Base-by-base conservation (phyloP, 2,797 vertebrate species). In the Leuciscus waleckii region DNA sequence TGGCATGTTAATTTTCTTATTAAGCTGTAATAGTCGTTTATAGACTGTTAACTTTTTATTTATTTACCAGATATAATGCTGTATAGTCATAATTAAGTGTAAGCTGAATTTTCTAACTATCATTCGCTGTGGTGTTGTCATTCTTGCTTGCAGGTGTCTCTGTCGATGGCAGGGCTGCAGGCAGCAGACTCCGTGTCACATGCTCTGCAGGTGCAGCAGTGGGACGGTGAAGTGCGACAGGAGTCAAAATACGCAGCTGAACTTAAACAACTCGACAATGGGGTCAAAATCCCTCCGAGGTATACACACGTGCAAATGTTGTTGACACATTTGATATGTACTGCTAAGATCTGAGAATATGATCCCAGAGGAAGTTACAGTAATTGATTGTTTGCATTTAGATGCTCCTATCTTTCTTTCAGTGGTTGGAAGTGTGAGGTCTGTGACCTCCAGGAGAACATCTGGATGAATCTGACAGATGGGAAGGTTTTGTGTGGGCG, bases 401-500 rank as follows among this genome's bases (percentile, higher is more conserved):
- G 17, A 37, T 54, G 21, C 7, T 23, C 35, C 8, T 26, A 2
- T 61, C 51, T 71, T 71, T 76, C 17, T 17, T 73, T 5, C 35
- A 99, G 98, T 81, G 98, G 98, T 87, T 99, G 98, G 98, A 97
- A 95, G 85, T 99, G 98, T 90, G 97, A 97, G 90, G 97, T 98
- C 86, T 99, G 98, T 83, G 97, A 98, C 92, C 97, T 99, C 91
- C 96, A 96, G 88, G 98, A 99, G 92, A 99, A 99, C 90, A 88
- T 99, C 83, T 99, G 98, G 98, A 96, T 99, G 95, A 99, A 99
- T 92, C 95, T 99, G 94, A 98, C 98, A 0, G 98, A 99, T 0
- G 98, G 98, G 79, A 97, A 97, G 91, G 96, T 99, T 88, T 89
- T 98, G 26, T 99, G 98, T 19, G 98, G 98, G 16, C 97, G 98